Percentiles rank a stretch among this genome's conserved stretches.
phyloP scores from a whole-genome alignment of 2,888 invertebrate species.

The Aphidoletes aphidimyza region DNA sequence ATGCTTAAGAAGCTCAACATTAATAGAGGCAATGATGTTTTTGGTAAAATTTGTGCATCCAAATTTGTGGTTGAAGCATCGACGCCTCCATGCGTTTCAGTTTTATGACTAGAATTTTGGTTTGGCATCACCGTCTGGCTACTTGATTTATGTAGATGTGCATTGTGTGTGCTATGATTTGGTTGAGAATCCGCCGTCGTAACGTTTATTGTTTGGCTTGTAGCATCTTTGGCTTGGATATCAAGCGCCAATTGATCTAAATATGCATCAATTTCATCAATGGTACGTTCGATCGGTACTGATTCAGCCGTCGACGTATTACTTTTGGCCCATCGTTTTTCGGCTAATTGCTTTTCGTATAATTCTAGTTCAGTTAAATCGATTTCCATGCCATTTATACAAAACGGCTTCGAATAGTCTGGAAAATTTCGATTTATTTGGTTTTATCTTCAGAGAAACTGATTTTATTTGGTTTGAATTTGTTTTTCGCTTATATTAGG shows the following conservation, averaged over 20 bases:
- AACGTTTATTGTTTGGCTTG: neutral
- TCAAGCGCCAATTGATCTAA: constrained; percentile 62
- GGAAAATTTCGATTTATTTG: constrained; percentile 44
- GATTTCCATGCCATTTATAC: constrained; percentile 66
- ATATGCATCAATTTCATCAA: constrained; percentile 66
- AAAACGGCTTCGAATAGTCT: constrained; percentile 54
- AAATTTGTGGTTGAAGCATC: neutral
- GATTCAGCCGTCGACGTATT: neutral
- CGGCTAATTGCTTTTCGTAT: constrained; percentile 63
- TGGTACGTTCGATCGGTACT: neutral
- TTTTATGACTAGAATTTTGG: neutral
- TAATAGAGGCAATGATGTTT: constrained; percentile 62
- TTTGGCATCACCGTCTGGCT: neutral
- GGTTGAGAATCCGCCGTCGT: neutral
- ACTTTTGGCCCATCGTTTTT: constrained; percentile 59
- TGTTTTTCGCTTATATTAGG: no score
- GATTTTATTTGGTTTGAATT: neutral
- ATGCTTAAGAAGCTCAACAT: constrained; percentile 65
- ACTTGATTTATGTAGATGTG: neutral
- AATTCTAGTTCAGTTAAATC: constrained; percentile 66
- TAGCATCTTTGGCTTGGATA: constrained; percentile 47
- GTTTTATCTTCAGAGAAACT: constrained; percentile 41
- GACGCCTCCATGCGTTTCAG: neutral
- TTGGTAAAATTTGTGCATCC: neutral
- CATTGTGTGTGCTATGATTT: neutral